Evolutionary conservation across 2,888 invertebrate species (phyloP).

Genomic region (Ecliptopera silaceata): DNA sequence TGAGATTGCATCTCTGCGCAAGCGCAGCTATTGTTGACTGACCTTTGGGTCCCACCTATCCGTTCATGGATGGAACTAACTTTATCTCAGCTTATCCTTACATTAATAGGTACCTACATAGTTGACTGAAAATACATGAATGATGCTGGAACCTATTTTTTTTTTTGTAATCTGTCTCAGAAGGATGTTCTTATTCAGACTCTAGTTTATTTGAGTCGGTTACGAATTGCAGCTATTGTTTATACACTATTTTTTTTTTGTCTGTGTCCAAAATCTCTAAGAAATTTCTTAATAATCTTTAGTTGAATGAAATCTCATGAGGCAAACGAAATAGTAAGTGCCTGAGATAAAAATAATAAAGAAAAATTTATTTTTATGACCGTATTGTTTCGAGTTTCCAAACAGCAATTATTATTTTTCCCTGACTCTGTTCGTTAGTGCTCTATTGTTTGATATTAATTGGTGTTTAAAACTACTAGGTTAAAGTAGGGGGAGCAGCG

Average conservation of each 20-base stretch:
- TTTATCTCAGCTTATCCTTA: not conserved
- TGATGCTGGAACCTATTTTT: too few species aligned
- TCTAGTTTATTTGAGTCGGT: too few species aligned
- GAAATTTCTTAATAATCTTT: not conserved
- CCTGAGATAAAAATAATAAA: slow-evolving; percentile 20
- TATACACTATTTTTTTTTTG: too few species aligned
- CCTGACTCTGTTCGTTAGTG: slow-evolving; percentile 14
- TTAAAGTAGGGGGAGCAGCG: too few species aligned
- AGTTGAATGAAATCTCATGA: not conserved
- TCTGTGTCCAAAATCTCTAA: too few species aligned
- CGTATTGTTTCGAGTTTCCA: slow-evolving; percentile 28
- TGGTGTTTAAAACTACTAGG: not conserved
- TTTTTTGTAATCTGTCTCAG: too few species aligned
- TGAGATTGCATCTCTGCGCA: slow-evolving; percentile 34
- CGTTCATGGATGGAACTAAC: not conserved
- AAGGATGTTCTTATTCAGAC: too few species aligned
- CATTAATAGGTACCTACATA: too few species aligned
- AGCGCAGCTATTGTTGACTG: slow-evolving; percentile 29
- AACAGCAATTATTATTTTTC: slow-evolving; percentile 27
- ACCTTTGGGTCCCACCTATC: slow-evolving; percentile 9
- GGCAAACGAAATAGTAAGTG: slow-evolving; percentile 2
- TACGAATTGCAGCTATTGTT: too few species aligned
- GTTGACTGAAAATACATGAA: too few species aligned
- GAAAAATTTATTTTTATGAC: slow-evolving; percentile 25
- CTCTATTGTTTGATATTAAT: slow-evolving; percentile 26